Base-by-base conservation (phyloP, 2,797 vertebrate genomes). In the Sorex maritimensis region DNA sequence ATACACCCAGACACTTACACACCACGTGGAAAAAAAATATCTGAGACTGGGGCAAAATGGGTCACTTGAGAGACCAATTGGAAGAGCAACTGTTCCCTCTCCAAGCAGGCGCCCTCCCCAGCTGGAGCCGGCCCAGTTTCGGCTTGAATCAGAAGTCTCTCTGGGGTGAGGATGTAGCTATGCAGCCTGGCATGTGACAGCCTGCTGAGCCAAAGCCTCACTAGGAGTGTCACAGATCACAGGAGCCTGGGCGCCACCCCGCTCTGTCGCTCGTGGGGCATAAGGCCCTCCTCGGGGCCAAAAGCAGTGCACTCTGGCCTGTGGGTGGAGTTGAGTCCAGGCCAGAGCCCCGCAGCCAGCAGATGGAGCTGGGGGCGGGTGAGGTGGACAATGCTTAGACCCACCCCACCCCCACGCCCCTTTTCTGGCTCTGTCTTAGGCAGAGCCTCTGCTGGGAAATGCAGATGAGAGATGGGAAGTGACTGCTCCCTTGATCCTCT, bases 121-220 rank as follows among this genome's bases (percentile, higher is more conserved):
- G 12, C 63, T 34, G 2, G 68, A 93, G 55, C 67, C 2, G 23
- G 58, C 73, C 88, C 28, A 65, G 65, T 78, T 95, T 80, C 80
- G 1, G 38, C 65, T 49, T 63, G 77, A 88, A 82, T 6, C 26
- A 10, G 65, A 44, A 94, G 77, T 41, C 58, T 82, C 84, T 83
- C 23, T 0, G 0, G 26, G 17, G n/a, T 81, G 30, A 71, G 65
- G 28, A n/a, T 21, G 79, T 95, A 65, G 65, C 95, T 88, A 74
- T 87, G 80, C 72, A 38, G 15, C 79, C 72, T 93, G 83, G 94
- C 78, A 68, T 93, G 61, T 80, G 63, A 79, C 65, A 69, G 81
- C 75, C 84, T 96, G 89, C 90, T 78, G 81, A 74, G 38, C 75
- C 11, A 0, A 83, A 68, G 23, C 67, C 23, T 88, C 2, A 0